Evolutionary conservation across 2,113 vertebrate species (phyloP).

Genomic region (Jacana jacana): DNA sequence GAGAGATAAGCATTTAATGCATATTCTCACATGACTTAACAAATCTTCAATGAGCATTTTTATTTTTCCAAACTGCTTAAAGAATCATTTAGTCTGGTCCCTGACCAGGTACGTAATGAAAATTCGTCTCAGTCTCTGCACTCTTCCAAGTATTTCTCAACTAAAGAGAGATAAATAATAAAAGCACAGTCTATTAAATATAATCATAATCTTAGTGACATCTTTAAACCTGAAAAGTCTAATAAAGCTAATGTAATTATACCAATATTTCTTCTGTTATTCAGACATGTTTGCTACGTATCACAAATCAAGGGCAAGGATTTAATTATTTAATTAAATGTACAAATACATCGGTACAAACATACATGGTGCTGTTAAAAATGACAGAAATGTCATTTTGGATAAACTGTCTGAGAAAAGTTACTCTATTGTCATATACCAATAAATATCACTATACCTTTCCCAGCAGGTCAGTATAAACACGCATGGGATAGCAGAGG

Average conservation of each 20-base stretch:
- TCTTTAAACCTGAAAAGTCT: constrained; percentile 50
- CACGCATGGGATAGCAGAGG: neutral
- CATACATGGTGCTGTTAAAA: neutral
- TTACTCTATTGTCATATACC: neutral
- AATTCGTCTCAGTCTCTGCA: constrained; percentile 56
- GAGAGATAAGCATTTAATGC: constrained; percentile 62
- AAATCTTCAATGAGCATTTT: constrained; percentile 59
- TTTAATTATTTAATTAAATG: constrained; percentile 8
- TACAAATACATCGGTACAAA: neutral
- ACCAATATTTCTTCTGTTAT: constrained; percentile 31
- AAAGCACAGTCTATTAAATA: constrained; percentile 38
- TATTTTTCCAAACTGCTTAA: constrained; percentile 34
- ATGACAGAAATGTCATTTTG: neutral
- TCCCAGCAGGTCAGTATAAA: neutral
- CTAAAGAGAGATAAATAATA: constrained; percentile 47
- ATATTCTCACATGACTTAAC: constrained; percentile 68
- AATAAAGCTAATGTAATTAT: constrained; percentile 63
- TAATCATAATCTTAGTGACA: constrained; percentile 32
- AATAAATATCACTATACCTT: neutral
- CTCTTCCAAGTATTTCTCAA: constrained; percentile 63
- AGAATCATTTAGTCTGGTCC: constrained; percentile 62
- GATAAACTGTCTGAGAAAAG: neutral
- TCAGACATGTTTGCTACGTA: constrained; percentile 31
- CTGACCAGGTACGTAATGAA: constrained; percentile 64
- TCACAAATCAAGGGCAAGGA: constrained; percentile 45